Evolutionary conservation across 2,797 vertebrate genomes (phyloP).

Genomic region (Pseudotriccus pelzelni): DNA sequence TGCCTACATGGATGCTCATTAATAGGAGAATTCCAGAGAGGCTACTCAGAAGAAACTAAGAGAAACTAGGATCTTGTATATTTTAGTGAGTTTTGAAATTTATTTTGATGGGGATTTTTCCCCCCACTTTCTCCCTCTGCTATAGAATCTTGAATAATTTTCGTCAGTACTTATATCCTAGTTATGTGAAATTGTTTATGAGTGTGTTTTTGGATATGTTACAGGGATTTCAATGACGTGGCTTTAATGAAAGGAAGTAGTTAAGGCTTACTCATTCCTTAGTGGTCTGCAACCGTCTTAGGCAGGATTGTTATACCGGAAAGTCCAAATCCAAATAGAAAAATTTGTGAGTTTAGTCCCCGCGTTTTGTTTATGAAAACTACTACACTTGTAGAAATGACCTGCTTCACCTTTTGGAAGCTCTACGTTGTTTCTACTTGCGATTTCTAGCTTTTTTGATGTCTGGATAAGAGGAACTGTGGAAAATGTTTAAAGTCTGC

Average conservation of each 20-base stretch:
- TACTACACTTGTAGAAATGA: neutral
- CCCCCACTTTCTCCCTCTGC: neutral
- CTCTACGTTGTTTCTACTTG: neutral
- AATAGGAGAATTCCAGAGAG: neutral
- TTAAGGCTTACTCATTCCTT: neutral
- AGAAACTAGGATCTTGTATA: neutral
- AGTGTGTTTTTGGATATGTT: neutral
- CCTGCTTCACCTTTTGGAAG: neutral
- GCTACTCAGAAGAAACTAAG: neutral
- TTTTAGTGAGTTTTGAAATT: neutral
- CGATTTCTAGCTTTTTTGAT: neutral
- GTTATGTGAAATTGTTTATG: neutral
- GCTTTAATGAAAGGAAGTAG: neutral
- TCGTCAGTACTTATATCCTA: neutral
- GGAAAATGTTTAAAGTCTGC: neutral
- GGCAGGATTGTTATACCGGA: neutral
- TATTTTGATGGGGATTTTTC: accelerated
- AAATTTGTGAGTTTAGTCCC: neutral
- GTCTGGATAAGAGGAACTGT: neutral
- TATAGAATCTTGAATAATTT: neutral
- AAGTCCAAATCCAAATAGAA: neutral
- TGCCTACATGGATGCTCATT: neutral
- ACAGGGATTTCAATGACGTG: neutral
- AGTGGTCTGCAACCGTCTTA: neutral
- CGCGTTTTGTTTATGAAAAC: neutral